Evolutionary conservation across 2,888 invertebrate genomes (phyloP), one percentile per base, ranked within the genome.

Genomic region (Cephonodes hylas): DNA sequence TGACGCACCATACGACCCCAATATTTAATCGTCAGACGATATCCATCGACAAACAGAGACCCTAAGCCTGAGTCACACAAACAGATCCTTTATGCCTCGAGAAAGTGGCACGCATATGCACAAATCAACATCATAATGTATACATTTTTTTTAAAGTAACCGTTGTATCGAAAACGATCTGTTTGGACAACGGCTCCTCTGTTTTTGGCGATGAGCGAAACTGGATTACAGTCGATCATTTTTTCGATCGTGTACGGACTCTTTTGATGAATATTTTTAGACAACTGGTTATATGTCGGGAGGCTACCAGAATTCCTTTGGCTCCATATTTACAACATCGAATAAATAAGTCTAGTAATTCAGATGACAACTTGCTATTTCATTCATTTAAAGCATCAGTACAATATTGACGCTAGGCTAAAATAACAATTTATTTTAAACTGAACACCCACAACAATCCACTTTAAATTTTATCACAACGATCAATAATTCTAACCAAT

Each of bases 61-160:
- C 53, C 27, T 8, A 15, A 53, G 53, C 18, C 27, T 53, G 53
- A 53, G 15, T 53, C 53, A 34, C 13, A 53, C 53, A 53, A 53
- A 15, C 53, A 53, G 8, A 27, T 27, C 27, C 53, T 53, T 53
- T 53, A 15, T 53, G 23, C 13, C 20, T 8, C 46, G 53, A 3
- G 53, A 53, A 53, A 53, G 53, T 53, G 27, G 53, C 27, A 53
- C 53, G 53, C 53, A 53, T 53, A 18, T 53, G 53, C 27, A 53
- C 53, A 53, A 53, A 53, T 53, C 53, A 53, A 53, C 53, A 27
- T 27, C 5, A 22, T 45, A 44, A 20, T 20, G 23, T 45, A 22
- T 13, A 22, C 13, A 13, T 53, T 18, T 31, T 53, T 27, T 18
- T 53, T 27, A 53, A 53, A 53, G 18, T 53, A 18, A 53, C 27